These are phyloP conservation scores for Steinernema carpocapsae DNA, from an alignment of 2,888 invertebrate genomes.

Conservation along the genomic window DNA sequence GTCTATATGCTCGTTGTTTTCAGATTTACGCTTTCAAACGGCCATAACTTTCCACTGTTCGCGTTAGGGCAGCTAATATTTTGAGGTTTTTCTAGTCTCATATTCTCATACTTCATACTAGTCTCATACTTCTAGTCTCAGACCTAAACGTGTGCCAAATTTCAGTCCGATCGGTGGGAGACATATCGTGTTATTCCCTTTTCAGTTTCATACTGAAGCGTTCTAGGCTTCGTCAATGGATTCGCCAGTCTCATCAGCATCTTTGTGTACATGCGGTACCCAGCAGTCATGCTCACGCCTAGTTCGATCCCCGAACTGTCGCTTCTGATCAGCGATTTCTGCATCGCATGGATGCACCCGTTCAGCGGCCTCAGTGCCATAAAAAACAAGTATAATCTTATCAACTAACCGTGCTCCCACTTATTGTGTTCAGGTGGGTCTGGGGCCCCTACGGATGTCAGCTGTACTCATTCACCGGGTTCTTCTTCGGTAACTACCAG, in stretches of 20 bases:
- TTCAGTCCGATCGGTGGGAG: no score
- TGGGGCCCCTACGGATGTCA: slow-evolving; percentile 66
- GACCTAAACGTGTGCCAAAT: no score
- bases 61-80: no score
- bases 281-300: not conserved
- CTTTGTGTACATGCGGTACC: slow-evolving; percentile 18
- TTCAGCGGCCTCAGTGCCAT: slow-evolving; percentile 39
- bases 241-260: slow-evolving; percentile 6
- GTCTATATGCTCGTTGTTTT: no score
- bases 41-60: no score
- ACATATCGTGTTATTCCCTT: no score
- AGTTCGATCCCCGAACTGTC: slow-evolving; percentile 37
- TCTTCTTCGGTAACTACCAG: slow-evolving; percentile 66
- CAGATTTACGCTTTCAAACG: no score
- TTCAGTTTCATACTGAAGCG: no score
- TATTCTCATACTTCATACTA: no score
- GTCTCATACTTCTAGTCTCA: no score
- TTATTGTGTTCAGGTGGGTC: slow-evolving; percentile 65
- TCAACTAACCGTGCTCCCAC: no score
- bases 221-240: slow-evolving; percentile 5
- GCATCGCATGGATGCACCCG: slow-evolving; percentile 40
- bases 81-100: no score
- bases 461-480: slow-evolving; percentile 66
- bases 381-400: slow-evolving; percentile 38
- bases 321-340: slow-evolving; percentile 37